Evolutionary conservation across 2,113 vertebrate genomes (phyloP).

Genomic region (Sturnira hondurensis): DNA sequence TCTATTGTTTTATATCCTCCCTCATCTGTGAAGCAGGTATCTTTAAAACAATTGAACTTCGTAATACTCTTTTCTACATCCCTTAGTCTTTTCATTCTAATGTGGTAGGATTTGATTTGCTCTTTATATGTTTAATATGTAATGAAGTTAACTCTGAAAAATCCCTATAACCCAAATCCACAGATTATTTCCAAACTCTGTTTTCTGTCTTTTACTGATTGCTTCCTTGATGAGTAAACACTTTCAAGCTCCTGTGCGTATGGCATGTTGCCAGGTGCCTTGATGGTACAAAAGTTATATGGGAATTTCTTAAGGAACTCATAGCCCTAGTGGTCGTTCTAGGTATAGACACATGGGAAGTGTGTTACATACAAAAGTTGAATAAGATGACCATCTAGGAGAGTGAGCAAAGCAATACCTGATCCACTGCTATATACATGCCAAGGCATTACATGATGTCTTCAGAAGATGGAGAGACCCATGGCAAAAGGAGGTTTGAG

Average conservation of each 20-base stretch:
- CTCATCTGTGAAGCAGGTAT: not conserved
- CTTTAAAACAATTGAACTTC: not conserved
- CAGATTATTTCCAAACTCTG: not conserved
- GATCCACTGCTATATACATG: rapidly evolving
- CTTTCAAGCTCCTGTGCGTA: not conserved
- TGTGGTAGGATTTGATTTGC: not conserved
- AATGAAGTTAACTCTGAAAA: not conserved
- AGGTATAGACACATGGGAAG: not conserved
- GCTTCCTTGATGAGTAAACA: not conserved
- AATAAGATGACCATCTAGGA: not conserved
- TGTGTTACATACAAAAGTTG: not conserved
- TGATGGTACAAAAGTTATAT: not conserved
- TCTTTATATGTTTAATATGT: not conserved
- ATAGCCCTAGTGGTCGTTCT: not conserved
- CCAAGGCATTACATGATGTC: not conserved
- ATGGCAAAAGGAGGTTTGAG: not conserved
- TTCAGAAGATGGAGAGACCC: not conserved
- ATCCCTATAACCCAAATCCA: not conserved
- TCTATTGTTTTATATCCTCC: not conserved
- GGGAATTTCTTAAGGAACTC: not conserved
- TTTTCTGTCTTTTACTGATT: not conserved
- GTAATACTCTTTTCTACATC: not conserved
- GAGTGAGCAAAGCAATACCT: not conserved
- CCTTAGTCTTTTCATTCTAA: not conserved
- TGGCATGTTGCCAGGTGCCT: not conserved